phyloP scores from a whole-genome alignment of 2,888 invertebrate genomes.

The Apodemia zela region DNA sequence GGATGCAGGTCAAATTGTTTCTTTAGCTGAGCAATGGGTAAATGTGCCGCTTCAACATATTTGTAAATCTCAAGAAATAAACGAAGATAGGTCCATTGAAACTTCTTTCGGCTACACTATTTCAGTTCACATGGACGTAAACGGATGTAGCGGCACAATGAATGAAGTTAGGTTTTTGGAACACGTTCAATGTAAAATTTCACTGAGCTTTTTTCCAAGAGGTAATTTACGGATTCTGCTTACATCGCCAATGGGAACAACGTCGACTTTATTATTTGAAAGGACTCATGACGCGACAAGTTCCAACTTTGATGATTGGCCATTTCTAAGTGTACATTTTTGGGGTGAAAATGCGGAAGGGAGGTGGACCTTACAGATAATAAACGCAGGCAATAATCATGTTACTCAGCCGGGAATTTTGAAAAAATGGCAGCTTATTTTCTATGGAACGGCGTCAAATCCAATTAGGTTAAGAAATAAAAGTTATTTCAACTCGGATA shows the following conservation, averaged over 20 bases:
- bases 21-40: constrained; percentile 95
- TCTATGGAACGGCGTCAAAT: constrained; percentile 95
- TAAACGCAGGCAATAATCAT: constrained; percentile 86
- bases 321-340: constrained; percentile 98
- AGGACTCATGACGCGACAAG: constrained; percentile 94
- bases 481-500: constrained; percentile 72
- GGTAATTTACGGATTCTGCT: constrained; percentile 94
- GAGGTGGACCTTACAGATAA: constrained; percentile 91
- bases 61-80: constrained; percentile 94
- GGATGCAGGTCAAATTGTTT: constrained; percentile 97
- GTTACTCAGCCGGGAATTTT: constrained; percentile 92
- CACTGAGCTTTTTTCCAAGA: constrained; percentile 93
- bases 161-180: constrained; percentile 95
- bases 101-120: constrained; percentile 87
- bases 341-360: constrained; percentile 97
- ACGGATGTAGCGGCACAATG: constrained; percentile 92
- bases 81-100: constrained; percentile 90
- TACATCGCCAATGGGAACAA: constrained; percentile 96
- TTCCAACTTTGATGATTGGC: constrained; percentile 98
- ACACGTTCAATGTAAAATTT: constrained; percentile 98
- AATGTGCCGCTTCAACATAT: constrained; percentile 97
- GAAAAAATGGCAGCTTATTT: constrained; percentile 97
- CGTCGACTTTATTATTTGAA: constrained; percentile 95
- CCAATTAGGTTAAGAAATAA: constrained; percentile 87
- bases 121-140: constrained; percentile 92